Base-by-base conservation (phyloP, 2,797 vertebrate genomes). In the Rallus crepitans region DNA sequence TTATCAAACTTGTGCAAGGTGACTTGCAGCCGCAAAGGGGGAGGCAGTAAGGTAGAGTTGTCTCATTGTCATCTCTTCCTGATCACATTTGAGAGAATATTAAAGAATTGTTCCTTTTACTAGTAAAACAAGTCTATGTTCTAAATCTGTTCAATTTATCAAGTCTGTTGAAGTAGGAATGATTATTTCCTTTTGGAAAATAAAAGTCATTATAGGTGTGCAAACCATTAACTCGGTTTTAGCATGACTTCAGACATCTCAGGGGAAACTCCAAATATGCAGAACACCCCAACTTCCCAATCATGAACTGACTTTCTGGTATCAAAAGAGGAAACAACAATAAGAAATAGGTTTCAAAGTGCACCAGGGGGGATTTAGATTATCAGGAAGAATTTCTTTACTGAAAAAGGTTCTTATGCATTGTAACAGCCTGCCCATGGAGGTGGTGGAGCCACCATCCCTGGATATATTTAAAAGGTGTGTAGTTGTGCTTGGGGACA, bases 31-130 rank as follows among this genome's bases (percentile, higher is more conserved):
- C 25, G 14, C 50, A 70, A 89, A 87, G 16, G 37, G 3, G 6
- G 33, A 92, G 35, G 45, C 78, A 95, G 82, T 61, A 72, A 59
- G 47, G 56, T 73, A 90, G 40, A 11, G 12, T 42, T 81, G 63
- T 66, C 55, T 94, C 82, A 82, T 86, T 94, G 60, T 91, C 70
- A 78, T 79, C 78, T 89, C 60, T 94, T 94, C 75, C 65, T 80
- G 63, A 64, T 90, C 93, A 47, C 19, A 45, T 78, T 69, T 68
- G 59, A 95, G 21, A 79, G 14, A 93, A 33, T 33, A 45, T 55
- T 76, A 92, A 55, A 96, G 37, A 94, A 66, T 69, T 78, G 19
- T n/a, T 53, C 85, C 12, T 86, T 87, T 40, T 93, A 19, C 71
- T 93, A 77, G 21, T 55, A 76, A 82, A 94, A 77, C 18, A n/a